These are phyloP conservation scores for Eonycteris spelaea DNA, from an alignment of 2,113 vertebrate species.

Conservation along the genomic window DNA sequence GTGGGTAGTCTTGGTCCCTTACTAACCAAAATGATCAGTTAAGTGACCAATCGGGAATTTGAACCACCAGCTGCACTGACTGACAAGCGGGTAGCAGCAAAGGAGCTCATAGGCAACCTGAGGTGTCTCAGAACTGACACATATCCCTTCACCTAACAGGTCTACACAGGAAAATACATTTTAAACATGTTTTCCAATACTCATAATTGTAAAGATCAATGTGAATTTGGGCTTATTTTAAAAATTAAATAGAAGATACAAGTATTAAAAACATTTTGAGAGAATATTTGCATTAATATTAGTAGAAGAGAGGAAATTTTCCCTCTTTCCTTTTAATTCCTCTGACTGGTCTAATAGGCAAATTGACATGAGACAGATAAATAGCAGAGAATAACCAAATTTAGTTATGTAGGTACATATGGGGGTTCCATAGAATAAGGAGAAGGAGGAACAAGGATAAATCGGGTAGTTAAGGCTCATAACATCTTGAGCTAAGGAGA, in stretches of 20 bases:
- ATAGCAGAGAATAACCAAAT: background rate
- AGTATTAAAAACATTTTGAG: background rate
- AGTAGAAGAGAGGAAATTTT: background rate
- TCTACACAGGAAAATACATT: background rate
- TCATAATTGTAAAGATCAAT: background rate
- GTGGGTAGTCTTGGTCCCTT: conserved; percentile 2
- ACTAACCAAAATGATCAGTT: conserved; percentile 51
- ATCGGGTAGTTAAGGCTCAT: background rate
- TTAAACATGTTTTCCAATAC: background rate
- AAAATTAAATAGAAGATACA: background rate
- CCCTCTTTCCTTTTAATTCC: background rate
- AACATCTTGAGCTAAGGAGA: background rate
- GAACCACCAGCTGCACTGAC: background rate
- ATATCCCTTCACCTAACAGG: background rate
- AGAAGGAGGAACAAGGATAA: background rate
- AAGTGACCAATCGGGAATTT: conserved; percentile 31
- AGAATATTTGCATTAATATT: background rate
- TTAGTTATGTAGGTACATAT: background rate
- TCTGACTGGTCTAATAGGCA: background rate
- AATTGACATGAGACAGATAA: background rate
- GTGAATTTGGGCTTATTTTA: background rate
- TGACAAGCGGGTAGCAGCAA: background rate
- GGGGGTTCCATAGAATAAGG: background rate
- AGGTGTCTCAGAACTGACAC: background rate
- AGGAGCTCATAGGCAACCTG: background rate